Evolutionary conservation across 2,113 vertebrate species (phyloP), one percentile per base, ranked within the genome.

Genomic region (Rissa tridactyla): DNA sequence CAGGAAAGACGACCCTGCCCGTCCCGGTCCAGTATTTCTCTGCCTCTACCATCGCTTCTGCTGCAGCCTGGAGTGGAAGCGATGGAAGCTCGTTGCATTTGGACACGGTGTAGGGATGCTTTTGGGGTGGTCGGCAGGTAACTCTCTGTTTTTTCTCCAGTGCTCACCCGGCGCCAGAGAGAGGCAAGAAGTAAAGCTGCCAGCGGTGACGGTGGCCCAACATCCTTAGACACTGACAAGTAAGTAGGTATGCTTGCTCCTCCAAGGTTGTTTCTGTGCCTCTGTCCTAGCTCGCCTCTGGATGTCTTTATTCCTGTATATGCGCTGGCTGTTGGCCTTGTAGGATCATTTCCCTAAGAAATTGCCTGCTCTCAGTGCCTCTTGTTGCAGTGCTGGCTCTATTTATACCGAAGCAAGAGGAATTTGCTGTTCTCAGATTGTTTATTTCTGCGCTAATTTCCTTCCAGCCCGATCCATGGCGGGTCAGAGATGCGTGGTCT

Each of bases 121-220:
- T 81, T 88, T 38, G 47, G 22, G 51, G 22, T 38, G 51, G 40
- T 47, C 66, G 38, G 22, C 70, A 40, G 23, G 25, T 94, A 89
- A 93, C 69, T 46, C 18, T 64, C 81, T 66, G 40, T 30, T 90
- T 82, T 36, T 90, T 87, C 82, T 86, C 64, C 97, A 96, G 97
- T 96, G 76, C 97, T 98, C 92, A 97, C 98, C 19, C 97, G 96
- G 14, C 95, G 93, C 88, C 98, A 93, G 94, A 98, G 97, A 77
- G 96, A 97, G 27, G 95, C 94, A 84, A 90, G 96, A 91, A 96
- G 27, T 64, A 94, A 98, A 97, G 84, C 64, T 60, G 84, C 85
- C 62, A 15, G 73, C 55, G 68, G 60, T 65, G 94, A 81, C 80
- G 86, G 89, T 5, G 49, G 65, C 38, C 94, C 86, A 44, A 11